Evolutionary conservation across 92 coral and sea anemone species (phyloP).

Genomic region (Micromussa lordhowensis): DNA sequence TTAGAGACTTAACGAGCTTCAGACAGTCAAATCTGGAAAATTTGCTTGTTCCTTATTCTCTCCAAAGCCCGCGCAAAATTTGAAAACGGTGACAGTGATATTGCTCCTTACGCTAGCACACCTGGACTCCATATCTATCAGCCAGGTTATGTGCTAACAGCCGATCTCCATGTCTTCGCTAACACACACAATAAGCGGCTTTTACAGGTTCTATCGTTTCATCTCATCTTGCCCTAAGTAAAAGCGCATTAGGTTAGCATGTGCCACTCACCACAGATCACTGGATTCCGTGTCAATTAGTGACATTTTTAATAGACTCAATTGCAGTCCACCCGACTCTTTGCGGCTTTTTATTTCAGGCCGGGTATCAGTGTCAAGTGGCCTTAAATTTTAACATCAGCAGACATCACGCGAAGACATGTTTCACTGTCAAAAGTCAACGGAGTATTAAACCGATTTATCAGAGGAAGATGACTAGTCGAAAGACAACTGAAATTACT

Average conservation of each 20-base stretch:
- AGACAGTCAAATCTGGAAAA: background rate
- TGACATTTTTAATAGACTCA: background rate
- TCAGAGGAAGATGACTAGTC: background rate
- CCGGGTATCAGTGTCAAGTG: slow-evolving; percentile 4
- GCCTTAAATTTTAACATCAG: background rate
- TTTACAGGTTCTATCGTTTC: background rate
- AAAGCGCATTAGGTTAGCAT: background rate
- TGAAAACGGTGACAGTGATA: background rate
- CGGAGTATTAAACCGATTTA: background rate
- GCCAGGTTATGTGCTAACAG: background rate
- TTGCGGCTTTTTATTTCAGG: background rate
- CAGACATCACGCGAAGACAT: slow-evolving; percentile 2
- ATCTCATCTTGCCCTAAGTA: background rate
- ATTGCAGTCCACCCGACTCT: background rate
- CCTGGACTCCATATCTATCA: background rate
- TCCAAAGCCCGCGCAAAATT: background rate
- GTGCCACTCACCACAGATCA: background rate
- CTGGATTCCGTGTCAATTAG: background rate
- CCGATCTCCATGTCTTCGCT: background rate
- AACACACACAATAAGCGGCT: background rate
- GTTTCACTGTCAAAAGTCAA: background rate
- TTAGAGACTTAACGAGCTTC: background rate
- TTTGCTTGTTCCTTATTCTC: background rate
- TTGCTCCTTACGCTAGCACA: background rate
- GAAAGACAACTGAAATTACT: background rate